phyloP scores from a whole-genome alignment of 2,113 vertebrate genomes.

The Ptyas mucosa region DNA sequence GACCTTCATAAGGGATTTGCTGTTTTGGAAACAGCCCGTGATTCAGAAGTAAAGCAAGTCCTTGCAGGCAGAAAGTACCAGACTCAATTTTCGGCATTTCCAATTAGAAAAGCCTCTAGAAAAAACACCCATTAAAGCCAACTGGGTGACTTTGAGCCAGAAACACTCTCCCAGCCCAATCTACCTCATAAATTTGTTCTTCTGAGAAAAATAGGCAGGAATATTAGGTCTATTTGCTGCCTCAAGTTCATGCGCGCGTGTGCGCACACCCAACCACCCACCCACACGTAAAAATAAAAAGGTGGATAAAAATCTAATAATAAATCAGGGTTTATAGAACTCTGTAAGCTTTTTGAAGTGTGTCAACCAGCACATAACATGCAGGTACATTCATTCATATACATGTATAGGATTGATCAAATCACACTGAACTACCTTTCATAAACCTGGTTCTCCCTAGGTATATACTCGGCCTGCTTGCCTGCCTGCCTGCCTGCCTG shows the following conservation, averaged over 20 bases:
- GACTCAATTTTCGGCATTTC: not conserved
- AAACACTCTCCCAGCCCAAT: not conserved
- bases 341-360: not conserved
- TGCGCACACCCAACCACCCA: not conserved
- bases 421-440: not conserved
- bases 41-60: not conserved
- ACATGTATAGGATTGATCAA: not conserved
- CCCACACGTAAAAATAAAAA: not conserved
- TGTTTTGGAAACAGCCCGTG: not conserved
- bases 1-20: not conserved
- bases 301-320: not conserved
- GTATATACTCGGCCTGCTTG: not conserved
- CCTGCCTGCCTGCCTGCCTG: too few relatives aligned
- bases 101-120: not conserved
- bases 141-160: not conserved
- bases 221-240: not conserved
- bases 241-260: not conserved
- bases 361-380: not conserved
- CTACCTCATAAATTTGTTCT: not conserved
- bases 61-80: not conserved
- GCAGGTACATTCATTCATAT: not conserved
- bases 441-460: not conserved
- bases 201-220: not conserved
- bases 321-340: not conserved
- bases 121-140: not conserved